Conservation (phyloP, 2,113 vertebrate species). For the Pseudonaja textilis region DNA sequence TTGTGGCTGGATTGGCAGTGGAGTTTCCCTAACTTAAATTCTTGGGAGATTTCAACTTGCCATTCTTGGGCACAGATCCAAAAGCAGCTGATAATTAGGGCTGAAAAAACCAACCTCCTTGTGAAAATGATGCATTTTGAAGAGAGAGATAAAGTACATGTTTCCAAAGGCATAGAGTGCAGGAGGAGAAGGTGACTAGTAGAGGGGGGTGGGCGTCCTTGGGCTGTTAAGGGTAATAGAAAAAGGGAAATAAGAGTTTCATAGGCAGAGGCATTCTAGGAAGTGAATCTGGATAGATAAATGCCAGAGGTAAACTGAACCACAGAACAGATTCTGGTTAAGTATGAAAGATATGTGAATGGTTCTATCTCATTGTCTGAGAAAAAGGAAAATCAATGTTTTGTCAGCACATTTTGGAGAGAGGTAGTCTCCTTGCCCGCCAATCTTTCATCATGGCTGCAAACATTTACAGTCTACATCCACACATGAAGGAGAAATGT, state of each 20-base stretch:
- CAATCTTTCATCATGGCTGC: neutral
- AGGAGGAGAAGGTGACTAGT: neutral
- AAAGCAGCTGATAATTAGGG: neutral
- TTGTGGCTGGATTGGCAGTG: neutral
- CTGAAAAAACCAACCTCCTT: neutral
- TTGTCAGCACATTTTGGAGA: neutral
- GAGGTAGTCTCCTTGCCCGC: neutral
- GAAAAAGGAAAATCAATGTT: neutral
- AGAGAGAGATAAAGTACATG: neutral
- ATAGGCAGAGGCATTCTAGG: neutral
- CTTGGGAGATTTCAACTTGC: neutral
- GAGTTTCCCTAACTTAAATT: neutral
- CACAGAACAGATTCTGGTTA: neutral
- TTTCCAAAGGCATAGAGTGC: neutral
- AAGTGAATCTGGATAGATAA: neutral
- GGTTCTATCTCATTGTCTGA: neutral
- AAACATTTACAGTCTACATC: neutral
- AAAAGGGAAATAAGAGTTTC: too few species aligned
- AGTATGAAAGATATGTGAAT: neutral
- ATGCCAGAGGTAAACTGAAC: too few species aligned
- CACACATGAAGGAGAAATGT: neutral
- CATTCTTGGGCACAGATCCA: neutral
- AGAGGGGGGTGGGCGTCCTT: neutral
- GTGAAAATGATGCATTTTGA: neutral
- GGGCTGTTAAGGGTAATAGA: neutral